These are phyloP conservation scores for Oreortyx pictus DNA, from an alignment of 2,797 vertebrate species.

Conservation along the genomic window DNA sequence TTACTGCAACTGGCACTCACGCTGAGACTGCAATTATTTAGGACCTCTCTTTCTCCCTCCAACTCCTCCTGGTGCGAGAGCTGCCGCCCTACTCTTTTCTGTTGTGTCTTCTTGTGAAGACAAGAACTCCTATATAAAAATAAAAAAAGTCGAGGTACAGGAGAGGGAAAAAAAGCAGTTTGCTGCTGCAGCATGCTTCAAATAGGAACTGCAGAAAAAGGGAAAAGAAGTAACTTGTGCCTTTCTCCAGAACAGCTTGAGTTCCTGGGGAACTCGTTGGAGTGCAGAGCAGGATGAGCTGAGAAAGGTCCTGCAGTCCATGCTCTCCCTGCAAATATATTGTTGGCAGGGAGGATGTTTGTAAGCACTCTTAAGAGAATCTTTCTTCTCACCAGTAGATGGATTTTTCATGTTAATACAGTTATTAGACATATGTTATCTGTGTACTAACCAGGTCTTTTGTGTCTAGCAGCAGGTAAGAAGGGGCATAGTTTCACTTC, in stretches of 20 bases:
- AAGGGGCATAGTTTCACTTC: background rate
- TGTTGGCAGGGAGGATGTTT: background rate
- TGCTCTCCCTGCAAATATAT: rapidly evolving
- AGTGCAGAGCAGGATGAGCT: background rate
- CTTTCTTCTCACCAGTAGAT: background rate
- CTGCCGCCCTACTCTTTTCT: background rate
- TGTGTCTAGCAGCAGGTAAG: background rate
- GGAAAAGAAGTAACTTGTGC: background rate
- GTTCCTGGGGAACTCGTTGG: rapidly evolving
- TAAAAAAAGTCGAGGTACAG: background rate
- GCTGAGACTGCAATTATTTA: background rate
- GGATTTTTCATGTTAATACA: background rate
- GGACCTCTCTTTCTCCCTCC: background rate
- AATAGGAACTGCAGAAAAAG: background rate
- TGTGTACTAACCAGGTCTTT: background rate
- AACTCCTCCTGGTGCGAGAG: background rate
- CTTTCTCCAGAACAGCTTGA: background rate
- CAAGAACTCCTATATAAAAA: background rate
- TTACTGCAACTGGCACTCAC: background rate
- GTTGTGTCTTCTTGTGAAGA: background rate
- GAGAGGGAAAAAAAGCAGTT: background rate
- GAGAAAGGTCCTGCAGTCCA: background rate
- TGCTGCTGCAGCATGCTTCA: background rate
- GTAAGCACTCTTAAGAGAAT: background rate
- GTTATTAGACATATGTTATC: background rate